phyloP scores from a whole-genome alignment of 2,797 vertebrate species.

The Scarus forsteni region DNA sequence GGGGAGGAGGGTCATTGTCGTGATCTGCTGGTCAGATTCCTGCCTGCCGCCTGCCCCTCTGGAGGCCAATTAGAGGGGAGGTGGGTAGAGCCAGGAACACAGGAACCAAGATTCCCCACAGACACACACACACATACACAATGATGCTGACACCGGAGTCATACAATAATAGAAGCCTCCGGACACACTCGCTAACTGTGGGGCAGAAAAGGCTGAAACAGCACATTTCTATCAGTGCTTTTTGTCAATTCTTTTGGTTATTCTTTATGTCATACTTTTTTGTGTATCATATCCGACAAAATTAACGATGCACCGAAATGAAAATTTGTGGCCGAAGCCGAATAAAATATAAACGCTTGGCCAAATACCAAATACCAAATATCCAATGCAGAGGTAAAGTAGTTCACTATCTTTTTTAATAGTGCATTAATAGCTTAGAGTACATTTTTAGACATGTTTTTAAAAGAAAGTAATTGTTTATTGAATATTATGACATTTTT shows the following conservation, averaged over 20 bases:
- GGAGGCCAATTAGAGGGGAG: constrained; percentile 74
- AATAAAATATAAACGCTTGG: too few relatives aligned
- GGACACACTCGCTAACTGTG: constrained; percentile 7
- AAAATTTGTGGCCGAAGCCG: too few relatives aligned
- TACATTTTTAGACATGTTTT: too few relatives aligned
- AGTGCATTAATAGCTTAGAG: too few relatives aligned
- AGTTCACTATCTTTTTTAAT: too few relatives aligned
- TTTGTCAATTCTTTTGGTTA: not conserved
- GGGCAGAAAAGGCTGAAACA: constrained; percentile 3
- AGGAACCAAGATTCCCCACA: constrained; percentile 34
- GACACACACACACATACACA: constrained; percentile 21
- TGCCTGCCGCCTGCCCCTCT: constrained; percentile 51
- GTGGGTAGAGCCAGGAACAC: constrained; percentile 33
- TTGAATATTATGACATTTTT: too few relatives aligned
- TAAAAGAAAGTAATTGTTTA: too few relatives aligned
- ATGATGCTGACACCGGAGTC: constrained; percentile 46
- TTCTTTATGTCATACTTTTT: not conserved
- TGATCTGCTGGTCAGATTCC: constrained; percentile 62
- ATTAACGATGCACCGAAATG: too few relatives aligned
- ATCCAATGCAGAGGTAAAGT: too few relatives aligned
- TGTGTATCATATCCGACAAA: too few relatives aligned
- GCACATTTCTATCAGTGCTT: not conserved
- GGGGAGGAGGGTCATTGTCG: constrained; percentile 34
- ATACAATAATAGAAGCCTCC: constrained; percentile 50
- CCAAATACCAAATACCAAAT: too few relatives aligned